Evolutionary conservation across 2,797 vertebrate species (phyloP).

Genomic region (Sebastiscus tertius): DNA sequence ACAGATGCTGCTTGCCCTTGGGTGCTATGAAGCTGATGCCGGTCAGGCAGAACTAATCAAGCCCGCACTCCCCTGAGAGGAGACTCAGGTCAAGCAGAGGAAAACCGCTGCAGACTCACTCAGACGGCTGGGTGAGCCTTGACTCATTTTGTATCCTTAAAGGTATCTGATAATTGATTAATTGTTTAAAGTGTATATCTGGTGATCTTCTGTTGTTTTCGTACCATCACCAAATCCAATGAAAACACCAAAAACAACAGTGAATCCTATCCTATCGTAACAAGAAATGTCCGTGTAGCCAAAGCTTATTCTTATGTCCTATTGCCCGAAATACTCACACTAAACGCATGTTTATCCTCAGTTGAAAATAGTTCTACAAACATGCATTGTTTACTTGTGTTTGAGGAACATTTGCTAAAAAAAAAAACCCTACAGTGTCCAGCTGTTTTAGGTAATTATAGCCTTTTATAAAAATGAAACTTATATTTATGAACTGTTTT

Average conservation of each 20-base stretch:
- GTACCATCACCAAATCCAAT: background rate
- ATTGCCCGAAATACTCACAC: background rate
- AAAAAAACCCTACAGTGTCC: background rate
- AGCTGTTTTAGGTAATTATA: too few species aligned
- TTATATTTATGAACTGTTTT: background rate
- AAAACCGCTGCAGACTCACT: slow-evolving; percentile 22
- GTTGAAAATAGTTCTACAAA: background rate
- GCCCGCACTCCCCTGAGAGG: slow-evolving; percentile 2
- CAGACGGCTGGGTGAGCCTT: background rate
- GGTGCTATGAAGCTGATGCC: slow-evolving; percentile 1
- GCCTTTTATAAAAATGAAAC: background rate
- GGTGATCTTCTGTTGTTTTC: background rate
- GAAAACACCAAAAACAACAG: background rate
- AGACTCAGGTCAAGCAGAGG: slow-evolving; percentile 38
- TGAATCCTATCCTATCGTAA: background rate
- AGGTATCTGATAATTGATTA: background rate
- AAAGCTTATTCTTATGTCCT: background rate
- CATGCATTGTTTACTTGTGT: background rate
- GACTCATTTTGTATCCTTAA: slow-evolving; percentile 1
- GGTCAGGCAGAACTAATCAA: slow-evolving; percentile 59
- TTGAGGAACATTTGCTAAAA: background rate
- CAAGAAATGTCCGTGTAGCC: background rate
- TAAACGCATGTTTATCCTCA: background rate
- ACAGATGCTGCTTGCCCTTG: slow-evolving; percentile 55
- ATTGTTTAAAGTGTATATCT: background rate